phyloP scores from a whole-genome alignment of 2,113 vertebrate species.

The Psilopsiagon aymara region DNA sequence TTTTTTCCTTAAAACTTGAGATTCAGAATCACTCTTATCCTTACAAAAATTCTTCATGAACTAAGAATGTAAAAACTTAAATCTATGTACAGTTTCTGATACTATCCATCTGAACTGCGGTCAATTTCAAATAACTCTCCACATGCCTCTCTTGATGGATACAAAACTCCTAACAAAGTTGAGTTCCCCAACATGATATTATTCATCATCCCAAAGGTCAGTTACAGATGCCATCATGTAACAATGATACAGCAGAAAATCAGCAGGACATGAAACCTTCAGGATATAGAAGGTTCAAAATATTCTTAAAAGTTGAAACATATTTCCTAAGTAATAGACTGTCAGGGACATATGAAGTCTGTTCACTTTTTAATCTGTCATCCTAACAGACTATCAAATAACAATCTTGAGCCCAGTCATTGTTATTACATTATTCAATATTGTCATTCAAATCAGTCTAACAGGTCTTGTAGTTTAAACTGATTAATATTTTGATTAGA shows the following conservation, averaged over 20 bases:
- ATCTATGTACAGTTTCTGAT: neutral
- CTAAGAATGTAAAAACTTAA: neutral
- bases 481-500: neutral
- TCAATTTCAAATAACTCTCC: neutral
- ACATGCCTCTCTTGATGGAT: neutral
- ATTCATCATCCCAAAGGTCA: neutral
- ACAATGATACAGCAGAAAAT: neutral
- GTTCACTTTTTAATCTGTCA: neutral
- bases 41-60: neutral
- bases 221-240: neutral
- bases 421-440: neutral
- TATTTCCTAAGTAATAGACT: neutral
- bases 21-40: neutral
- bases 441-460: neutral
- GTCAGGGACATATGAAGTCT: neutral
- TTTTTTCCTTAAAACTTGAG: neutral
- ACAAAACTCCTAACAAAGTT: neutral
- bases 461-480: neutral
- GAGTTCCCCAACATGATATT: neutral
- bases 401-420: neutral
- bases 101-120: neutral
- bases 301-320: neutral
- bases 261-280: neutral
- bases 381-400: neutral
- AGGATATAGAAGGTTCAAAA: neutral